A percentile compares a stretch with the other conserved stretches of the same genome.
These are phyloP conservation scores for Salvelinus sp. DNA, from an alignment of 2,113 vertebrate genomes.

Conservation along the genomic window DNA sequence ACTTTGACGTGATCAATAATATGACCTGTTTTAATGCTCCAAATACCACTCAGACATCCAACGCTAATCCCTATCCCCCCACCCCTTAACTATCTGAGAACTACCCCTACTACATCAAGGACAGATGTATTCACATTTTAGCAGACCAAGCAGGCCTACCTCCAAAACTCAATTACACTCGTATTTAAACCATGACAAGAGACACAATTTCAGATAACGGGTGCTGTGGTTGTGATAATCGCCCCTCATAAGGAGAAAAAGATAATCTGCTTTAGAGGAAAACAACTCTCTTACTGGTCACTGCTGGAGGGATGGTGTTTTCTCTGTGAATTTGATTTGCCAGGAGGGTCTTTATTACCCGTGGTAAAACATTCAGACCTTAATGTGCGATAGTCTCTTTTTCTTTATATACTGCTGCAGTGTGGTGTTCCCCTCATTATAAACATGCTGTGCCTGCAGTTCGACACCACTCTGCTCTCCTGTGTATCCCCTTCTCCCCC, in stretches of 20 bases:
- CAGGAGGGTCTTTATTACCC: slow-evolving; percentile 12
- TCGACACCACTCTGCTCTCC: slow-evolving; percentile 50
- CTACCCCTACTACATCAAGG: background rate
- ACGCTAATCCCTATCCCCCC: too few relatives aligned
- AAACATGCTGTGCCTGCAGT: slow-evolving; percentile 69
- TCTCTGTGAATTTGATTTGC: slow-evolving; percentile 68
- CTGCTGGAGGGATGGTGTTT: slow-evolving; percentile 20
- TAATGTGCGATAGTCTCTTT: slow-evolving; percentile 60
- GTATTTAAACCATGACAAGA: slow-evolving; percentile 1
- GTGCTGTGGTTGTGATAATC: background rate
- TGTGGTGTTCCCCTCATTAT: slow-evolving; percentile 63
- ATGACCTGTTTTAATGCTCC: too few relatives aligned
- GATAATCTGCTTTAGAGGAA: slow-evolving; percentile 21
- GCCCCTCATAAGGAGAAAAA: too few relatives aligned
- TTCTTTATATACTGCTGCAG: slow-evolving; percentile 66
- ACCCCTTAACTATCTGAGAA: too few relatives aligned
- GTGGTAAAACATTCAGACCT: slow-evolving; percentile 19
- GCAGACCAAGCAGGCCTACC: slow-evolving; percentile 31
- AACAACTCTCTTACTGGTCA: slow-evolving; percentile 38
- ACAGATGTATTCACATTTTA: background rate
- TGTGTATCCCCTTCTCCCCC: slow-evolving; percentile 31
- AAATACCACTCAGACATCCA: too few relatives aligned
- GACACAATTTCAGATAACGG: slow-evolving; percentile 7
- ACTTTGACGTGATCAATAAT: too few relatives aligned
- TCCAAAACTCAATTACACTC: slow-evolving; percentile 27